Evolutionary conservation across 2,888 invertebrate species (phyloP).

Genomic region (Carpatolechia fugitivella): DNA sequence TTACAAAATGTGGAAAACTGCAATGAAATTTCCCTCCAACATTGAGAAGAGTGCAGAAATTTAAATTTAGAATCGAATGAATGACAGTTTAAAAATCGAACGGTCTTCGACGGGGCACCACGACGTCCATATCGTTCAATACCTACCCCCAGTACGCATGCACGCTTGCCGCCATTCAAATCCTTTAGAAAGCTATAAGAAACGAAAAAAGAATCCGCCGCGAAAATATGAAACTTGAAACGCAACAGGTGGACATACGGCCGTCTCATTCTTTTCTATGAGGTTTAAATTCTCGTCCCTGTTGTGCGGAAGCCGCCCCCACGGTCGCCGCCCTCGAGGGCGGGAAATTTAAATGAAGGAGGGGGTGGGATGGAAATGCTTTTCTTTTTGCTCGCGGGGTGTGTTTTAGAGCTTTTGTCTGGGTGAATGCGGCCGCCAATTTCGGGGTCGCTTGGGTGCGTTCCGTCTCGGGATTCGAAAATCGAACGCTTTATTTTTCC

Average conservation of each 20-base stretch:
- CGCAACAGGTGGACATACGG: slow-evolving; percentile 76
- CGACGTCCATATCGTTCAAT: slow-evolving; percentile 61
- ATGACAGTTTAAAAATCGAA: slow-evolving; percentile 48
- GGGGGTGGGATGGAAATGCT: slow-evolving; percentile 73
- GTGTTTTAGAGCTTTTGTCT: slow-evolving; percentile 77
- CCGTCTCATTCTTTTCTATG: slow-evolving; percentile 77
- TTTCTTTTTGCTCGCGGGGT: slow-evolving; percentile 77
- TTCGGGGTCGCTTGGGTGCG: slow-evolving; percentile 75
- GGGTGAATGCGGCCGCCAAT: slow-evolving; percentile 77
- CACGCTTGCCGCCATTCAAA: slow-evolving; percentile 63
- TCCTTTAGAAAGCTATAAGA: slow-evolving; percentile 64
- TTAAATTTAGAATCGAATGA: slow-evolving; percentile 32
- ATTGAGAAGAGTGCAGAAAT: slow-evolving; percentile 25
- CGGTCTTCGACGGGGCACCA: slow-evolving; percentile 33
- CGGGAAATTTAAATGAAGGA: slow-evolving; percentile 76
- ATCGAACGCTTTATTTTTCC: slow-evolving; percentile 53
- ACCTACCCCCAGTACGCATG: slow-evolving; percentile 68
- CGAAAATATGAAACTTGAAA: slow-evolving; percentile 69
- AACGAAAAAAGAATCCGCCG: slow-evolving; percentile 68
- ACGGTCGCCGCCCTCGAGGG: slow-evolving; percentile 71
- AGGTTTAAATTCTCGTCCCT: slow-evolving; percentile 69
- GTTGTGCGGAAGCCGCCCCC: slow-evolving; percentile 75
- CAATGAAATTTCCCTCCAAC: too few species aligned
- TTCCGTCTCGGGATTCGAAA: slow-evolving; percentile 62
- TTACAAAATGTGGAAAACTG: too few species aligned